Evolutionary conservation across 1,140 invertebrate genomes (phyloP).

Genomic region (Aphelenchoides besseyi): DNA sequence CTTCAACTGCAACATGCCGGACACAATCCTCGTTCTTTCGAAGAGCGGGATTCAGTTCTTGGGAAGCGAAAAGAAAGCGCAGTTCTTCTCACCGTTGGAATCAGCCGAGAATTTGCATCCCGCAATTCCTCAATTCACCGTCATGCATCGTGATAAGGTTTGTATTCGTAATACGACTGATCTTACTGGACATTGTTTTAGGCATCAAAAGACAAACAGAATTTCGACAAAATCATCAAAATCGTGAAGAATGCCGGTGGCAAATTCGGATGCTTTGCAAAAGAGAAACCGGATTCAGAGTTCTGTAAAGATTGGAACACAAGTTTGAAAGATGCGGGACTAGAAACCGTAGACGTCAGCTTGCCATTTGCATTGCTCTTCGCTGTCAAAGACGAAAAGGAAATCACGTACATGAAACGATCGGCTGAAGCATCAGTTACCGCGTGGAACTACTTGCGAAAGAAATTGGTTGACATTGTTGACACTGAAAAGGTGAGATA

Average conservation of each 20-base stretch:
- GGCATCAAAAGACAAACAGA: slow-evolving; percentile 89
- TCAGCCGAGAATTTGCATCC: slow-evolving; percentile 74
- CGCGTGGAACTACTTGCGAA: slow-evolving; percentile 89
- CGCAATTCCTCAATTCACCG: slow-evolving; percentile 75
- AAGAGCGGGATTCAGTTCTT: slow-evolving; percentile 81
- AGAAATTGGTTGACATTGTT: slow-evolving; percentile 97
- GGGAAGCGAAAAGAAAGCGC: slow-evolving; percentile 95
- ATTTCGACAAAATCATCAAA: slow-evolving; percentile 81
- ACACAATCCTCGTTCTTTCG: slow-evolving; percentile 87
- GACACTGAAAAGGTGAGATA: slow-evolving; percentile 82
- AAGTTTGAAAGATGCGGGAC: slow-evolving; percentile 75
- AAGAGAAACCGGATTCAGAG: slow-evolving; percentile 87
- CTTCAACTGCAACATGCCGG: slow-evolving; percentile 89
- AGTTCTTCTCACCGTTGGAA: slow-evolving; percentile 89
- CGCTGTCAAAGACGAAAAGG: slow-evolving; percentile 88
- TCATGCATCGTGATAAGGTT: slow-evolving; percentile 86
- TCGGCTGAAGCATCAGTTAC: slow-evolving; percentile 87
- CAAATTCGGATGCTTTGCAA: slow-evolving; percentile 83
- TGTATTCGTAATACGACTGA: slow-evolving; percentile 24
- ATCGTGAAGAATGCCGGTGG: slow-evolving; percentile 82
- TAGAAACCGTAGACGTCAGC: slow-evolving; percentile 74
- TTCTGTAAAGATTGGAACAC: slow-evolving; percentile 87
- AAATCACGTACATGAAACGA: slow-evolving; percentile 87
- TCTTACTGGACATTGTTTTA: slow-evolving; percentile 66
- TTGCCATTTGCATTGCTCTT: slow-evolving; percentile 79